Percentiles rank a stretch among this genome's conserved stretches.
Evolutionary conservation across 92 coral and sea anemone species (phyloP).

Genomic region (Chrysogorgia sp.): DNA sequence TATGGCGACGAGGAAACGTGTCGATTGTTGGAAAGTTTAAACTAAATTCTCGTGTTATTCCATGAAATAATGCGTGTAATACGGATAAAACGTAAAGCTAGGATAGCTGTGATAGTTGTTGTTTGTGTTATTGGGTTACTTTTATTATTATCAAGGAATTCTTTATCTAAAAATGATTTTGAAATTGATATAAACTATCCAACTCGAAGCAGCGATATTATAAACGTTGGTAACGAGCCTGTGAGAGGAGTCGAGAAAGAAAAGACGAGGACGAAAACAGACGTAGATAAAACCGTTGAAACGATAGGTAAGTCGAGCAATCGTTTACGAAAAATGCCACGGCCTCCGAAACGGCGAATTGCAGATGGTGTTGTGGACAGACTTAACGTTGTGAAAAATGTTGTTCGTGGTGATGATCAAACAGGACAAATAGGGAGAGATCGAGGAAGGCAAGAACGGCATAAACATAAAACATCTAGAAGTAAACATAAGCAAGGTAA

Average conservation of each 20-base stretch:
- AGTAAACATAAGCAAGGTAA: neutral
- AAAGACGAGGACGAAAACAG: neutral
- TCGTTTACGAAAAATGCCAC: conserved; percentile 6
- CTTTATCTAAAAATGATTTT: neutral
- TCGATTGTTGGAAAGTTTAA: neutral
- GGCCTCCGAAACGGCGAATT: conserved; percentile 29
- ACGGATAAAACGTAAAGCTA: conserved; percentile 28
- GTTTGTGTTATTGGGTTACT: neutral
- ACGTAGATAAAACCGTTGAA: conserved; percentile 1
- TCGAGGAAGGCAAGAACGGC: neutral
- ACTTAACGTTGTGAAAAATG: neutral
- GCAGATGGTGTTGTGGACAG: conserved; percentile 31
- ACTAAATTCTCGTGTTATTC: neutral
- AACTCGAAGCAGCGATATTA: conserved; percentile 1
- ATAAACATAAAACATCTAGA: neutral
- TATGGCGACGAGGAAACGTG: neutral
- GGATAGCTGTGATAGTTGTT: conserved; percentile 7
- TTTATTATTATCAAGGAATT: conserved; percentile 10
- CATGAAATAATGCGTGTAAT: conserved; percentile 16
- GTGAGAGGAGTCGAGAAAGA: neutral
- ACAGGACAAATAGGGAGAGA: neutral
- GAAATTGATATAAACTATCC: neutral
- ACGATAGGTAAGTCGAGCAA: conserved; percentile 9
- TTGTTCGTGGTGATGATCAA: conserved; percentile 10
- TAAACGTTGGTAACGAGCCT: neutral